phyloP scores from a whole-genome alignment of 2,113 vertebrate genomes.

The Mystacornis crossleyi region DNA sequence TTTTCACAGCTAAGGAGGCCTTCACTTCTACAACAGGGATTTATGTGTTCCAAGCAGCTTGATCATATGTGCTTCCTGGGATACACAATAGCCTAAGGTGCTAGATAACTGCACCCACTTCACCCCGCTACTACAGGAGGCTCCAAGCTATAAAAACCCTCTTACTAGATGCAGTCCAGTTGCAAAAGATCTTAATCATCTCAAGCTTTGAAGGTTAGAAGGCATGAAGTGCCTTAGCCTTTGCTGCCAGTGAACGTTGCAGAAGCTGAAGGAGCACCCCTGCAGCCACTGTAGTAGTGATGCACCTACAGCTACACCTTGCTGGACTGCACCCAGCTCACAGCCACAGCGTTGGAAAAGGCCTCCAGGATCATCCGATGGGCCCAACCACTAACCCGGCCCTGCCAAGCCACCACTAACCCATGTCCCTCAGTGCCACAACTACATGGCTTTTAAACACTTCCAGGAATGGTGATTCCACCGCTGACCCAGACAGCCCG shows the following conservation, averaged over 20 bases:
- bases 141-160: neutral
- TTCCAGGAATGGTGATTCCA: neutral
- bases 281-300: rapidly evolving
- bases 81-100: neutral
- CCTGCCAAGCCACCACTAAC: neutral
- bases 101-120: neutral
- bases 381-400: neutral
- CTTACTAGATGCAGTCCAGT: neutral
- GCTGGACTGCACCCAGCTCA: neutral
- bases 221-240: neutral
- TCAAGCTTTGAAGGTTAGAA: neutral
- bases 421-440: neutral
- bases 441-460: neutral
- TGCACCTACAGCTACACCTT: neutral
- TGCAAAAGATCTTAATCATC: neutral
- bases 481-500: too few species aligned
- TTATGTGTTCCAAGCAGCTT: neutral
- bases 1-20: neutral
- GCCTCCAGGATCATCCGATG: neutral
- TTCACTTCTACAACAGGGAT: neutral
- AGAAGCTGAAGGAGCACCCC: neutral
- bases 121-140: neutral
- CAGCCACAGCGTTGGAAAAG: neutral
- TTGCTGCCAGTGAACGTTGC: neutral
- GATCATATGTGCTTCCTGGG: neutral